Evolutionary conservation across 2,888 invertebrate genomes (phyloP).

Genomic region (Campoplex nolae): DNA sequence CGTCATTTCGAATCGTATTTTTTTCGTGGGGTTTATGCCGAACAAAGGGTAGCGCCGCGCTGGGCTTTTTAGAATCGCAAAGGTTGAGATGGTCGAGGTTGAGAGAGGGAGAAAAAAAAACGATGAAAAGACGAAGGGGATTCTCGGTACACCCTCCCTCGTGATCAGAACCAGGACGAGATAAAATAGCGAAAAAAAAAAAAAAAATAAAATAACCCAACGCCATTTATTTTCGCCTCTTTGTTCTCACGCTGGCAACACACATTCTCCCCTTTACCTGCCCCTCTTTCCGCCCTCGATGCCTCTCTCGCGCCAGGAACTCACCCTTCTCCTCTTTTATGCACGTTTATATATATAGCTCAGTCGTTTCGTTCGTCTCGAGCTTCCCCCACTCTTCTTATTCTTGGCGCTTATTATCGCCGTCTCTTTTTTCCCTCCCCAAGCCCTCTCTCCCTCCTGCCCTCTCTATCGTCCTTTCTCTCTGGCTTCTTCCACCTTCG

Average conservation of each 20-base stretch:
- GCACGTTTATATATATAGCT: slow-evolving; percentile 15
- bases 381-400: slow-evolving; percentile 21
- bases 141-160: slow-evolving; percentile 52
- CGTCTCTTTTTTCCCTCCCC: slow-evolving; percentile 42
- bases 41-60: slow-evolving; percentile 26
- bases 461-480: slow-evolving; percentile 46
- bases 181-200: slow-evolving; percentile 19
- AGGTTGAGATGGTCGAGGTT: slow-evolving; percentile 14
- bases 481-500: slow-evolving; percentile 53
- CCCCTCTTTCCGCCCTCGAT: slow-evolving; percentile 42
- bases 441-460: neutral
- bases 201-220: slow-evolving; percentile 39
- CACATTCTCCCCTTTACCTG: slow-evolving; percentile 60
- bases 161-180: slow-evolving; percentile 60
- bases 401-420: slow-evolving; percentile 46
- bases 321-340: slow-evolving; percentile 42
- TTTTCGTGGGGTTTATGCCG: neutral
- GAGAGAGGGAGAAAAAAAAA: slow-evolving; percentile 11
- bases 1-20: neutral
- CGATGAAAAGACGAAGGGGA: neutral
- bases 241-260: slow-evolving; percentile 77
- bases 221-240: slow-evolving; percentile 79
- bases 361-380: slow-evolving; percentile 59
- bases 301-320: slow-evolving; percentile 44
- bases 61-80: neutral